phyloP scores from a whole-genome alignment of 2,113 vertebrate genomes.

The Bos indicus region DNA sequence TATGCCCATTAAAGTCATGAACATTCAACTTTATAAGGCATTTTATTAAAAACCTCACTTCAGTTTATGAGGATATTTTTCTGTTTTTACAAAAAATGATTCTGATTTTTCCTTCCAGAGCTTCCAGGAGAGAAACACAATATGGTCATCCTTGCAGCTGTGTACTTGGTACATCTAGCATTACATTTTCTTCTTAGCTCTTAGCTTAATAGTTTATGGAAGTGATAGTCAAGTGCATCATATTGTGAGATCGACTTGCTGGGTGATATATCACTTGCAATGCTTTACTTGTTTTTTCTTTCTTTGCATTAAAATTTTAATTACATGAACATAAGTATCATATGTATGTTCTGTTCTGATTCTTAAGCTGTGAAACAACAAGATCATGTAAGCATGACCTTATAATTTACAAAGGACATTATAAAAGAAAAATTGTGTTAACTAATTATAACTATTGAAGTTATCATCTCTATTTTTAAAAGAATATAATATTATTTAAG shows the following conservation, averaged over 20 bases:
- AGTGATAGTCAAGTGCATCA: neutral
- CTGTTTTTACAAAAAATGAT: neutral
- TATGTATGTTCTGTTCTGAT: neutral
- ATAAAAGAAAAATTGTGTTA: neutral
- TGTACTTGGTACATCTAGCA: neutral
- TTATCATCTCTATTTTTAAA: neutral
- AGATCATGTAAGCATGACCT: neutral
- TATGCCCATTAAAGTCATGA: slow-evolving; percentile 2
- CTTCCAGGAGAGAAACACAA: neutral
- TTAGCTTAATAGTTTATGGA: neutral
- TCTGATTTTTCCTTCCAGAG: neutral
- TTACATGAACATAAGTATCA: neutral
- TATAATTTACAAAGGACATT: neutral
- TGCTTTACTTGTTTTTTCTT: neutral
- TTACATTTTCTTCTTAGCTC: neutral
- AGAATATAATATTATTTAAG: neutral
- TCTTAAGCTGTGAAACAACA: neutral
- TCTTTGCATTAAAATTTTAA: neutral
- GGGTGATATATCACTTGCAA: neutral
- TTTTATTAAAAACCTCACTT: neutral
- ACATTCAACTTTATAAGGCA: neutral
- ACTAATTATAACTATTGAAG: neutral
- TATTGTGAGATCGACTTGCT: neutral
- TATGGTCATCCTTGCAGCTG: neutral
- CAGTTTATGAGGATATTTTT: neutral